Evolutionary conservation across 2,797 vertebrate genomes (phyloP).

Genomic region (Amphiprion clarkii): DNA sequence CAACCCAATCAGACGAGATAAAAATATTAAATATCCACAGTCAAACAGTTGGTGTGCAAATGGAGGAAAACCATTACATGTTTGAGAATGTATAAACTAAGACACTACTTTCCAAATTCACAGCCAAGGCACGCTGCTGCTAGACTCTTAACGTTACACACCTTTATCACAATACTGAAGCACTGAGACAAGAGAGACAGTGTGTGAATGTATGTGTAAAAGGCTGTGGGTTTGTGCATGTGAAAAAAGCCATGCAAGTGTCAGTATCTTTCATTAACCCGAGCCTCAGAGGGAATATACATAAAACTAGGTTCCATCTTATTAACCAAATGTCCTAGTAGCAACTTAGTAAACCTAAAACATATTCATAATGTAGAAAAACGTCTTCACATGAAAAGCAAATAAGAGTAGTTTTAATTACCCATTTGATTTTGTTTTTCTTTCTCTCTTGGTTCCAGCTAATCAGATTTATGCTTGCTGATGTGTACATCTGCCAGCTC

Average conservation of each 20-base stretch:
- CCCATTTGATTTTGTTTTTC: constrained; percentile 3
- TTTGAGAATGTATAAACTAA: neutral
- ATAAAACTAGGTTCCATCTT: neutral
- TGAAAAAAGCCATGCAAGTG: constrained; percentile 5
- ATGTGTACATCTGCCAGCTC: constrained; percentile 49
- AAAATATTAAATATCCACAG: too few relatives aligned
- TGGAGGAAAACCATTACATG: neutral
- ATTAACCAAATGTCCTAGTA: neutral
- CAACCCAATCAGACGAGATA: too few relatives aligned
- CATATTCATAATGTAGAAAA: neutral
- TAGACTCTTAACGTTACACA: constrained; percentile 10
- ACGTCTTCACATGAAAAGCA: neutral
- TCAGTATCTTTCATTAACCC: constrained; percentile 18
- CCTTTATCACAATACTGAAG: constrained; percentile 26
- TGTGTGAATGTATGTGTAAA: constrained; percentile 20
- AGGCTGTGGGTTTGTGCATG: constrained; percentile 18
- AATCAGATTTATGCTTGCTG: constrained; percentile 27
- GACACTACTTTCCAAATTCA: neutral
- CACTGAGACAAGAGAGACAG: constrained; percentile 22
- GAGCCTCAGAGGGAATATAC: constrained; percentile 3
- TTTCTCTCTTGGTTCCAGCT: constrained; percentile 10
- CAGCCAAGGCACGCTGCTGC: neutral
- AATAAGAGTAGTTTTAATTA: neutral
- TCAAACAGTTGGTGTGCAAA: too few relatives aligned
- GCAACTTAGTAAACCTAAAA: neutral